phyloP scores from a whole-genome alignment of 2,888 invertebrate genomes.

The Dryocosmus kuriphilus region DNA sequence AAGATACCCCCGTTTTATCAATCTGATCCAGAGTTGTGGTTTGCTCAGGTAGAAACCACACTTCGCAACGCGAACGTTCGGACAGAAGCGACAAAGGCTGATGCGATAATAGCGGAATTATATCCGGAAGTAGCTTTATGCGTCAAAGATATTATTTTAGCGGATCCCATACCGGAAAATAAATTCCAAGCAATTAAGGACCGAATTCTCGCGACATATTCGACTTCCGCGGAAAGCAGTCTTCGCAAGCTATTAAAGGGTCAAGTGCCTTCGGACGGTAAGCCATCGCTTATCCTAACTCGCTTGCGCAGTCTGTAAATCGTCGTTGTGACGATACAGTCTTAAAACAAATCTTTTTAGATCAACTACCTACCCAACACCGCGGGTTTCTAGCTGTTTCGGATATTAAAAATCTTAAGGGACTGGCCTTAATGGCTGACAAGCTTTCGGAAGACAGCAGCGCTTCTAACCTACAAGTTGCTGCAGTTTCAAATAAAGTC shows the following conservation, averaged over 20 bases:
- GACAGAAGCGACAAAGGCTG: neutral
- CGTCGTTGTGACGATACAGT: no score
- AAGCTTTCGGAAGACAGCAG: neutral
- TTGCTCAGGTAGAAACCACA: neutral
- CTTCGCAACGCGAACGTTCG: neutral
- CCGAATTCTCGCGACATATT: no score
- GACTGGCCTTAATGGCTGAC: neutral
- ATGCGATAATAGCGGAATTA: neutral
- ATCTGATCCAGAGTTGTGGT: no score
- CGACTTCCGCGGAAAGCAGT: no score
- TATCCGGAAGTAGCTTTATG: neutral
- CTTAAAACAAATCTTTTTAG: neutral
- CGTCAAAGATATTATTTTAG: no score
- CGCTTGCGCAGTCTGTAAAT: neutral
- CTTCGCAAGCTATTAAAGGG: neutral
- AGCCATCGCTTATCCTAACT: conserved; percentile 8
- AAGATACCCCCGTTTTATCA: no score
- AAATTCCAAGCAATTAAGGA: no score
- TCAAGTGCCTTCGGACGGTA: neutral
- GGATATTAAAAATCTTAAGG: neutral
- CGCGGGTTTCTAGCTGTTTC: neutral
- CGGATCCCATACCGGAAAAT: no score
- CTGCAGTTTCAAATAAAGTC: no score
- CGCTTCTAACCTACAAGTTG: no score
- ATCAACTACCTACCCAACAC: neutral